phyloP scores from a whole-genome alignment of 2,113 vertebrate species.

The Cichladusa arquata region DNA sequence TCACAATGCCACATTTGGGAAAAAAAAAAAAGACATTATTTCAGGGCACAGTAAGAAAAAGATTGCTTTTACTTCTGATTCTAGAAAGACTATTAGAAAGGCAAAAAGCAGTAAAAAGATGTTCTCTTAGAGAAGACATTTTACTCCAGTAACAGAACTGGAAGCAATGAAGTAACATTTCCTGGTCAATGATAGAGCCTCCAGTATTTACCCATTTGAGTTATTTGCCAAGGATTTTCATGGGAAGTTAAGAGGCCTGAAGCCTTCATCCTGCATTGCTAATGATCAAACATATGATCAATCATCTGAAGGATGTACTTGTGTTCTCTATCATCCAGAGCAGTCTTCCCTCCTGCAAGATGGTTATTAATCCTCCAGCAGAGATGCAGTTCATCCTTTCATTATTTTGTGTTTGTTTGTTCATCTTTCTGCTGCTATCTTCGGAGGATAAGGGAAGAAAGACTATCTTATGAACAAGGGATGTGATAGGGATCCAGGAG shows the following conservation, averaged over 20 bases:
- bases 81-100: not conserved
- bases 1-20: not conserved
- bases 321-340: not conserved
- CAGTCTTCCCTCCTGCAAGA: not conserved
- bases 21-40: not conserved
- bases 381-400: not conserved
- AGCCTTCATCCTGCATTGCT: not conserved
- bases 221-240: not conserved
- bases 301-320: not conserved
- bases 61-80: constrained; percentile 40
- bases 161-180: not conserved
- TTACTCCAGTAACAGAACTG: not conserved
- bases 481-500: not conserved
- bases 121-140: not conserved
- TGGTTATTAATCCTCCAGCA: not conserved
- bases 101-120: constrained; percentile 5
- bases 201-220: not conserved
- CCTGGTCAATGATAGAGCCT: not conserved
- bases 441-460: not conserved
- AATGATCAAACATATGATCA: rapidly evolving
- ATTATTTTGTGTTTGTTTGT: not conserved
- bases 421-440: not conserved
- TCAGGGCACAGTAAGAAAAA: not conserved
- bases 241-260: not conserved
- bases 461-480: not conserved